Conservation (phyloP, 2,888 invertebrate species). For the Himalopsyche anomala region DNA sequence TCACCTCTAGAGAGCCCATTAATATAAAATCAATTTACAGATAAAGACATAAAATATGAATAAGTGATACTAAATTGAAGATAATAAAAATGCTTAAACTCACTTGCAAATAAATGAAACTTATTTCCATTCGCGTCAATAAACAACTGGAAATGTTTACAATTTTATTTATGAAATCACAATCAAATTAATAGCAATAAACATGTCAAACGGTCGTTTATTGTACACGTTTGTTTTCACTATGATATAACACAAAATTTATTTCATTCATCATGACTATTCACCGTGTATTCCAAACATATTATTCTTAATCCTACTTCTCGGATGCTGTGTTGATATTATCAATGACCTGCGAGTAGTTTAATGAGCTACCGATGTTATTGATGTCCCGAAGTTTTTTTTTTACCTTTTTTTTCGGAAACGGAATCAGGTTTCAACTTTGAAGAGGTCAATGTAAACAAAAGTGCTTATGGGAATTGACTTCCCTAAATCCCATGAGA, state of each 20-base stretch:
- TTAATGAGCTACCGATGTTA: constrained; percentile 33
- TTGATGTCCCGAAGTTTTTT: background rate
- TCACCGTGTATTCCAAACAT: background rate
- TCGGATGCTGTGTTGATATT: background rate
- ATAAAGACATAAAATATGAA: too few species aligned
- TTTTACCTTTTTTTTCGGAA: background rate
- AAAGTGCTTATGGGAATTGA: constrained; percentile 48
- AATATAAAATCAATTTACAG: too few species aligned
- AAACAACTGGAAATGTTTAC: too few species aligned
- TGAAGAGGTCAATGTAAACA: constrained; percentile 52
- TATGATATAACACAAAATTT: background rate
- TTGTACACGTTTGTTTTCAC: background rate
- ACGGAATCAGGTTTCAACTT: constrained; percentile 20
- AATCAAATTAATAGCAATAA: too few species aligned
- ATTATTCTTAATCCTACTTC: background rate
- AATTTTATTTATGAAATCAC: too few species aligned
- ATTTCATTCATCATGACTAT: background rate
- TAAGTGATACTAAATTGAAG: too few species aligned
- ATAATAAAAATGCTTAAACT: too few species aligned
- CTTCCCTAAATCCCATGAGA: constrained; percentile 41
- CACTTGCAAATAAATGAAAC: too few species aligned
- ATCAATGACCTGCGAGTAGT: background rate
- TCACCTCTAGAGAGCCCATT: too few species aligned
- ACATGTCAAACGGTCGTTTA: too few species aligned
- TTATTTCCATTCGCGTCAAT: too few species aligned